Evolutionary conservation across 2,888 invertebrate genomes (phyloP).

Genomic region (Lycophotia porphyrea): DNA sequence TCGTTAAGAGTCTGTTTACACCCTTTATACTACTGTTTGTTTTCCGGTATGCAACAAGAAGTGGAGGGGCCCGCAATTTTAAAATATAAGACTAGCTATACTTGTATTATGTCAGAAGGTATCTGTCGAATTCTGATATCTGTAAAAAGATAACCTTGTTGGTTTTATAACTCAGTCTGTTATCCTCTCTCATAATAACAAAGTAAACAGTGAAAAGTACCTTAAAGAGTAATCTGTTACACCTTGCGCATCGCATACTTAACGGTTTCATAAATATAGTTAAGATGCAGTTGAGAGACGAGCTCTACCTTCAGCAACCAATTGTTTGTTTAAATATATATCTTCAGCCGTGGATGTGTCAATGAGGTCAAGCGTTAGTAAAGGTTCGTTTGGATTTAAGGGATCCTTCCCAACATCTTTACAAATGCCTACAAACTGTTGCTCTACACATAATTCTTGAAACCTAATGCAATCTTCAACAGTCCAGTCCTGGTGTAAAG

Average conservation of each 20-base stretch:
- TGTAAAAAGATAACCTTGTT: slow-evolving; percentile 17
- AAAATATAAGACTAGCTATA: background rate
- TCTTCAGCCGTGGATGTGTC: slow-evolving; percentile 93
- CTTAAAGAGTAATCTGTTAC: slow-evolving; percentile 64
- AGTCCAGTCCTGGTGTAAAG: slow-evolving; percentile 92
- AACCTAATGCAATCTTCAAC: slow-evolving; percentile 94
- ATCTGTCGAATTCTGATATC: background rate
- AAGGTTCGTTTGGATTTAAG: slow-evolving; percentile 90
- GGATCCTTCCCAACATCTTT: slow-evolving; percentile 91
- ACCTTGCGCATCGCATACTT: slow-evolving; percentile 62
- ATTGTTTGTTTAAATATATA: slow-evolving; percentile 91
- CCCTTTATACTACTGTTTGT: no score
- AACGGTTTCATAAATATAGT: slow-evolving; percentile 48
- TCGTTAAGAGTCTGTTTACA: no score
- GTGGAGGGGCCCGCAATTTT: background rate
- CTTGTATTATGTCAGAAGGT: slow-evolving; percentile 2
- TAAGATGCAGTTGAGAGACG: slow-evolving; percentile 77
- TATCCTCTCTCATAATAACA: slow-evolving; percentile 54
- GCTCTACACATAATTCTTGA: slow-evolving; percentile 92
- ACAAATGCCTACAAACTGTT: slow-evolving; percentile 93
- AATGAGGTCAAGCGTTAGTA: slow-evolving; percentile 92
- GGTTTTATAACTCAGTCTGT: slow-evolving; percentile 59
- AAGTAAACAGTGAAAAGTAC: slow-evolving; percentile 37
- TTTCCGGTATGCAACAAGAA: background rate
- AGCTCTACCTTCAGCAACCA: slow-evolving; percentile 92